Evolutionary conservation across 2,113 vertebrate species (phyloP), one percentile per base, ranked within the genome.

Genomic region (Gallinago media): DNA sequence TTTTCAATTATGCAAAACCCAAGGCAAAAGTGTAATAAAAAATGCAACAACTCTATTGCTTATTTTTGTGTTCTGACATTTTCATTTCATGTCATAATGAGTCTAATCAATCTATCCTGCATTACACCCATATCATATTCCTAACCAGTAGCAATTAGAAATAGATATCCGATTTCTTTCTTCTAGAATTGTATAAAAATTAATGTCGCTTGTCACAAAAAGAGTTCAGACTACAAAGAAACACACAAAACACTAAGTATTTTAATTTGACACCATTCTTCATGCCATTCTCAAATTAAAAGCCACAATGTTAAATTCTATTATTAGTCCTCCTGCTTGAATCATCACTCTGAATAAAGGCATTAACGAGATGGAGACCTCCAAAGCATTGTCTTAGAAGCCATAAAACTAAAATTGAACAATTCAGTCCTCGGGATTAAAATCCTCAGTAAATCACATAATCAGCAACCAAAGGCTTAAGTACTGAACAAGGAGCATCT

Each of bases 31-130:
- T 46, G 34, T 78, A 96, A 94, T 81, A 91, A 92, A 91, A 96
- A 94, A 84, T 18, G 47, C 52, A 92, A 63, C 42, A 42, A 81
- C 61, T 86, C 29, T n/a, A 31, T 68, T 83, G 82, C 82, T 93
- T 86, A 88, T 91, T 95, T 94, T 88, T 92, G 93, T 44, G 22
- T 21, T 67, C 72, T 97, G 92, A 94, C 94, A 81, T 78, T 95
- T 96, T 84, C 61, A 93, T 96, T 96, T 92, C 47, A 49, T 49
- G 59, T 89, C 92, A 90, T 93, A 96, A 97, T 93, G 83, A 94
- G 44, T 72, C 88, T 68, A 81, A 93, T 96, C 94, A 92, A 88
- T 94, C 95, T 88, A 67, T 72, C 44, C 59, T 74, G 47, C 61
- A 61, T 78, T 89, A 78, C 47, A 65, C 29, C 95, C 31, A 11